Evolutionary conservation across 2,113 vertebrate species (phyloP), one percentile per base, ranked within the genome.

Genomic region (Odontophorus gujanensis): DNA sequence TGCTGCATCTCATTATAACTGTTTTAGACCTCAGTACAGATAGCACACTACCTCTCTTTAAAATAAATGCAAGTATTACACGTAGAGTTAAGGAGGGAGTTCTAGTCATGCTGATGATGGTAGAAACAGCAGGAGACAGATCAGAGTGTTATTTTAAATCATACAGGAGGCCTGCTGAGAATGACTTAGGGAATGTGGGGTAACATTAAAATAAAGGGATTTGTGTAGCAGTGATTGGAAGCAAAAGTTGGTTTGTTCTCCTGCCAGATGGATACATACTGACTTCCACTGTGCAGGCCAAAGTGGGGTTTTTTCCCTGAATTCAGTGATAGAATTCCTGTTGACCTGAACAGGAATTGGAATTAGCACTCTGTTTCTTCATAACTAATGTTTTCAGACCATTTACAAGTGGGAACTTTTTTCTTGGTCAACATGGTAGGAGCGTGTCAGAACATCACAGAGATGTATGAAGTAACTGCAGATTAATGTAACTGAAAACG

Each of bases 291-390:
- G 30, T 28, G 21, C 48, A 62, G 40, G 76, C 40, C 69, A 87
- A 90, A 73, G 2, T 72, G 43, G 20, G 20, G 21, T 81, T 81
- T 36, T 88, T 32, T 58, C 21, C 10, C 40, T 89, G 77, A 90
- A 89, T 68, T 6, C 66, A 65, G 15, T 2, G 20, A 43, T 24
- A 92, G 77, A 65, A 76, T 13, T 89, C 34, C 36, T 36, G 43
- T 8, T 85, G 76, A 81, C 68, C 51, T 2, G 3, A 67, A 24
- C 22, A 57, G 68, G 43, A 65, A 50, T 22, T 59, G 58, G 34
- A 93, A 84, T 68, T 83, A 61, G 72, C 36, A 61, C 17, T 77
- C 32, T 89, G 14, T 68, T 86, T 81, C 65, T 90, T 61, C 68
- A 38, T 65, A 66, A 88, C 40, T 93, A 65, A 25, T 4, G 26